Conservation (phyloP, 2,888 invertebrate species). For the Amphipoea lucens region DNA sequence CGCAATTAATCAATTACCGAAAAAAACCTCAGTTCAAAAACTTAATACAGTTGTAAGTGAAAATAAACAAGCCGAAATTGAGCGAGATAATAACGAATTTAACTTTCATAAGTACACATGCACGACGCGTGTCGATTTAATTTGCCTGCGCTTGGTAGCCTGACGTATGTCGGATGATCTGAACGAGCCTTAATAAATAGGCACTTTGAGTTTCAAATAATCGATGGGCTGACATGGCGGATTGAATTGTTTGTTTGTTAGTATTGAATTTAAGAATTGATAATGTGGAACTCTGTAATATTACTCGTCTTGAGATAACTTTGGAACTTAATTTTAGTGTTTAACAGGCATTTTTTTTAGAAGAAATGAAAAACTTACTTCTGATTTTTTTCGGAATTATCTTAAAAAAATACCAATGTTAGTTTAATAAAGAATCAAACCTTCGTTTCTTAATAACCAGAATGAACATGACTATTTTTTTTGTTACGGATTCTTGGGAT, state of each 20-base stretch:
- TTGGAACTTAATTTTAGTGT: no score
- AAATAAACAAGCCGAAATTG: slow-evolving; percentile 34
- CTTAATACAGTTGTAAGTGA: neutral
- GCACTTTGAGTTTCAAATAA: slow-evolving; percentile 20
- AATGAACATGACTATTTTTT: neutral
- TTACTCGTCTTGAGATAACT: neutral
- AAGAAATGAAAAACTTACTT: neutral
- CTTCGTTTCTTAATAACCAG: neutral
- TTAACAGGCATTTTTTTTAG: neutral
- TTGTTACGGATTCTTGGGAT: no score
- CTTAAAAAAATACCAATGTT: neutral
- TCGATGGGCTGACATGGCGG: neutral
- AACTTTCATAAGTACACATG: slow-evolving; percentile 61
- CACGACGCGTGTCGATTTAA: slow-evolving; percentile 47
- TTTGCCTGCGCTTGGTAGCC: slow-evolving; percentile 27
- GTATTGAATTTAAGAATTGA: neutral
- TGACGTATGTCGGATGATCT: slow-evolving; percentile 40
- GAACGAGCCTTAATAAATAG: slow-evolving; percentile 33
- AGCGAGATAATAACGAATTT: slow-evolving; percentile 49
- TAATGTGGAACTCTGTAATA: neutral
- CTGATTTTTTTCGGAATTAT: neutral
- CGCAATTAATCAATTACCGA: neutral
- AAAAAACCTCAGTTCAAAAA: neutral
- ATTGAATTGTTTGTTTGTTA: neutral
- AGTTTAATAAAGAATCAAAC: neutral